Conservation (phyloP, 2,888 invertebrate genomes). For the Aphidius colemani region DNA sequence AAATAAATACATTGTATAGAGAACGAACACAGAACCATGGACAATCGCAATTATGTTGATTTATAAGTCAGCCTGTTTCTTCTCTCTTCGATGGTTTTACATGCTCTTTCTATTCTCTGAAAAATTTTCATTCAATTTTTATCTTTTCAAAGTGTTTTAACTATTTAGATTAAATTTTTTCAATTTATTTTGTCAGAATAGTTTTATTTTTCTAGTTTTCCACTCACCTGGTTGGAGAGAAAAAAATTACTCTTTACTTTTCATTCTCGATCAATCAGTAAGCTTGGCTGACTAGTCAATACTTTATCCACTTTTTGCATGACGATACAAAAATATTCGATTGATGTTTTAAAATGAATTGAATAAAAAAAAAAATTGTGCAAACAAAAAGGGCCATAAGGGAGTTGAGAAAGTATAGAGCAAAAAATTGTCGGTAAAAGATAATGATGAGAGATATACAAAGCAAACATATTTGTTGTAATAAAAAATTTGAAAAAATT, state of each 20-base stretch:
- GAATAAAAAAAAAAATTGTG: slow-evolving; percentile 4
- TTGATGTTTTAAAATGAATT: background rate
- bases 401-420: background rate
- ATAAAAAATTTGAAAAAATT: slow-evolving; percentile 25
- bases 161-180: slow-evolving; percentile 7
- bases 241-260: too few species aligned
- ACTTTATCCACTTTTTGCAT: slow-evolving; percentile 22
- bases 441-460: slow-evolving; percentile 2
- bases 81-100: slow-evolving; percentile 38
- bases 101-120: slow-evolving; percentile 17
- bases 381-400: background rate
- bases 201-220: slow-evolving; percentile 20
- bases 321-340: slow-evolving; percentile 7
- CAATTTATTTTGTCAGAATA: slow-evolving; percentile 24
- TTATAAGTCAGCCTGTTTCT: slow-evolving; percentile 44
- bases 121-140: slow-evolving; percentile 18
- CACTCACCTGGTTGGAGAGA: background rate
- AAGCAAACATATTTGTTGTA: slow-evolving; percentile 2
- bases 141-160: slow-evolving; percentile 11
- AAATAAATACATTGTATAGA: background rate
- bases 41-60: slow-evolving; percentile 51
- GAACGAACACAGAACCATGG: slow-evolving; percentile 33
- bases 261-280: slow-evolving; percentile 19
- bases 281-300: slow-evolving; percentile 19
- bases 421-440: slow-evolving; percentile 2